A percentile compares a stretch with the other conserved stretches of the same genome.
Evolutionary conservation across 2,113 vertebrate species (phyloP).

Genomic region (Xiphorhynchus elegans): DNA sequence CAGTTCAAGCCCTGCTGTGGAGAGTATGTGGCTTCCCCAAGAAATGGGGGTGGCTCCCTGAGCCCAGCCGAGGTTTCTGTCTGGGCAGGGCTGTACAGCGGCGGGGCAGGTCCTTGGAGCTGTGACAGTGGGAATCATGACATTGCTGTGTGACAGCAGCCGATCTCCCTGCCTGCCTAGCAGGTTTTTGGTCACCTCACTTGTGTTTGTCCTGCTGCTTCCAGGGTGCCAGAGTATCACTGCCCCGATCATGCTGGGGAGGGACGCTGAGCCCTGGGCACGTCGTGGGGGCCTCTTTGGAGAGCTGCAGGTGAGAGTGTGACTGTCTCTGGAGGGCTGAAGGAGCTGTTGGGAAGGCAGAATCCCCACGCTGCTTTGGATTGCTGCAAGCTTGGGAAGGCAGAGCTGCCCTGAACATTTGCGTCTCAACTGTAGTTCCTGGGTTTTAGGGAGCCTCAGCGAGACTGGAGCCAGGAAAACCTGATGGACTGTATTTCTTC

Average conservation of each 20-base stretch:
- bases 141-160: not conserved
- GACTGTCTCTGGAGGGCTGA: not conserved
- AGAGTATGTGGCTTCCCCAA: not conserved
- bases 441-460: not conserved
- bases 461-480: not conserved
- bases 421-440: fast-evolving
- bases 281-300: constrained; percentile 84
- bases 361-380: not conserved
- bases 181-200: not conserved
- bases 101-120: not conserved
- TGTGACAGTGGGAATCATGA: not conserved
- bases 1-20: no score
- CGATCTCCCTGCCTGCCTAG: not conserved
- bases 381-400: not conserved
- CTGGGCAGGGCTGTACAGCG: not conserved
- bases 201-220: not conserved
- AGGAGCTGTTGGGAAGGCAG: not conserved
- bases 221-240: constrained; percentile 82
- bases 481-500: not conserved
- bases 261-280: constrained; percentile 82
- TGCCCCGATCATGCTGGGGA: constrained; percentile 65
- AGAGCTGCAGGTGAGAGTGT: constrained; percentile 81
- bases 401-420: not conserved
- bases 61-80: not conserved
- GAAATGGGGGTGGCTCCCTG: not conserved